phyloP scores from a whole-genome alignment of 2,797 vertebrate genomes.

The Simalia tracyae region DNA sequence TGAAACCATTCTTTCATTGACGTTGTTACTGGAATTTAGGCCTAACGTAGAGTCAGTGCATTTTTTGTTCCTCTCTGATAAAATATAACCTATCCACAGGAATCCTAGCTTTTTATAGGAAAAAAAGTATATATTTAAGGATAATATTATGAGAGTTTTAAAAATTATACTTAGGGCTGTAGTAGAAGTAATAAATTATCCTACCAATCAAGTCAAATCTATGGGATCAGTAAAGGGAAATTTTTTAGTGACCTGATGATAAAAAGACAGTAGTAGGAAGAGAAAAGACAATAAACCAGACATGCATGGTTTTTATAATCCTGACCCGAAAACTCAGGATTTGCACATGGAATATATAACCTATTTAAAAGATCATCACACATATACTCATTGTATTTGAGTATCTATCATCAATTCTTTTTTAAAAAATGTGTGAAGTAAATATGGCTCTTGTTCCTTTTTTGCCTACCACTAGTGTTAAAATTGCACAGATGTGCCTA shows the following conservation, averaged over 20 bases:
- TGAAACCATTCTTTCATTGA: not conserved
- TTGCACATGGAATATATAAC: not conserved
- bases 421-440: not conserved
- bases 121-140: slow-evolving; percentile 39
- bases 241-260: slow-evolving; percentile 73
- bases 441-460: not conserved
- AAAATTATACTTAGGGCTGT: slow-evolving; percentile 69
- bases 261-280: slow-evolving; percentile 30
- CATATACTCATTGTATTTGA: not conserved
- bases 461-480: not conserved
- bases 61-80: slow-evolving; percentile 18
- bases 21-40: not conserved
- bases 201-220: slow-evolving; percentile 54
- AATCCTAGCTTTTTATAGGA: not conserved
- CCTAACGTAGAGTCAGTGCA: not conserved
- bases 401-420: not conserved
- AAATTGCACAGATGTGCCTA: not conserved
- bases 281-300: slow-evolving; percentile 32
- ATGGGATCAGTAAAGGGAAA: slow-evolving; percentile 69
- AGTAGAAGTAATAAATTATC: slow-evolving; percentile 73
- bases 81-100: slow-evolving; percentile 52
- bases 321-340: not conserved
- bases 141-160: slow-evolving; percentile 14
- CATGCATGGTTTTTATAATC: not conserved
- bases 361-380: not conserved